Evolutionary conservation across 1,140 invertebrate genomes (phyloP).

Genomic region (Drosophila pallidifrons): DNA sequence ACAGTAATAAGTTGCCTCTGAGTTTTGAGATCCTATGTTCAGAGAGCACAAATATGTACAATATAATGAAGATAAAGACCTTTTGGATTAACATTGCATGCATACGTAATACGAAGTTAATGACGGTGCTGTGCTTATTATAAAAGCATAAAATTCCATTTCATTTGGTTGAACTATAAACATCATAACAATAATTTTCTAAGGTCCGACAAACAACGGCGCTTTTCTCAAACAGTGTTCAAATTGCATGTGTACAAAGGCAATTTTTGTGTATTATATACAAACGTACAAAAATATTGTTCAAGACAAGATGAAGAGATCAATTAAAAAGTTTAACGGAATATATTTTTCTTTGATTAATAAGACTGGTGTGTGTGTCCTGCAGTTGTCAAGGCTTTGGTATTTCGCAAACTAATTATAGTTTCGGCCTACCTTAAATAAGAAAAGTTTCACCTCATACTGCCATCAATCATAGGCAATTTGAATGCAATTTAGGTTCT

Average conservation of each 20-base stretch:
- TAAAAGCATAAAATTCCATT: background rate
- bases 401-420: background rate
- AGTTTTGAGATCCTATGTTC: background rate
- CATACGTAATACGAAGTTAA: background rate
- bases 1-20: background rate
- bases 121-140: background rate
- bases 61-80: background rate
- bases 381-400: background rate
- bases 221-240: too few species aligned
- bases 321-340: background rate
- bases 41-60: background rate
- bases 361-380: background rate
- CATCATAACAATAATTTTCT: background rate
- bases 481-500: background rate
- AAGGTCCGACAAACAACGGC: background rate
- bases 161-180: background rate
- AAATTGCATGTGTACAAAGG: too few species aligned
- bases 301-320: too few species aligned
- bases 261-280: background rate
- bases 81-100: background rate
- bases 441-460: constrained; percentile 13
- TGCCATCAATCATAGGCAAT: constrained; percentile 21
- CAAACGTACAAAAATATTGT: too few species aligned
- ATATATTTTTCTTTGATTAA: background rate
- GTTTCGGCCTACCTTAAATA: background rate